Evolutionary conservation across 2,888 invertebrate genomes (phyloP), one percentile per base, ranked within the genome.

Genomic region (Plebejus argus): DNA sequence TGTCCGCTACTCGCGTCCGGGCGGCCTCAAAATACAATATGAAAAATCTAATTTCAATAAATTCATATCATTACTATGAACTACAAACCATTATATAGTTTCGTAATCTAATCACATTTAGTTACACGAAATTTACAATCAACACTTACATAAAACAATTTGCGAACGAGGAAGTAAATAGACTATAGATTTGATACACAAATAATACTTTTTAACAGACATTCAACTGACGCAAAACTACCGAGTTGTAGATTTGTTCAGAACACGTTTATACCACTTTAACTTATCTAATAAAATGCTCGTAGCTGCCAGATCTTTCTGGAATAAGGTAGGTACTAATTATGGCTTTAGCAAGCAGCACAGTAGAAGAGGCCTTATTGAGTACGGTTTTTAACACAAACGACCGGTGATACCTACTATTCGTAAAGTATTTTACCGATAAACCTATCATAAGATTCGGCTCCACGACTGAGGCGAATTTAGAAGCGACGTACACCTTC

Each of bases 51-150:
- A 78, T 77, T 76, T 75, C 53, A 81, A 79, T 79, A 81, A 80
- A 81, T 81, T 77, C 70, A 82, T 81, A 83, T 80, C 2, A 39
- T 20, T 81, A 83, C 82, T 84, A 85, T 83, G 83, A 85, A 86
- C 86, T 89, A 88, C 85, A 86, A 90, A 89, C 88, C 87, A 90
- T 89, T 86, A 86, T 83, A 90, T 89, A 90, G 87, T 88, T 87
- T 83, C 84, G 88, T 89, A 88, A 85, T 89, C 88, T 90, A 90
- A 86, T 87, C 89, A 89, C 88, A 87, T 87, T 86, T 84, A 86
- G 76, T 75, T 78, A 76, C 53, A 78, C 75, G 61, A 75, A 58
- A 78, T 76, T 58, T 53, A 76, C 66, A 70, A 75, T 56, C 53
- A 72, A 78, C 61, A 76, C 77, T 79, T 77, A 58, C 61, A 76